These are phyloP conservation scores for Brachycybe producta DNA, from an alignment of 2,888 invertebrate species.

Conservation along the genomic window DNA sequence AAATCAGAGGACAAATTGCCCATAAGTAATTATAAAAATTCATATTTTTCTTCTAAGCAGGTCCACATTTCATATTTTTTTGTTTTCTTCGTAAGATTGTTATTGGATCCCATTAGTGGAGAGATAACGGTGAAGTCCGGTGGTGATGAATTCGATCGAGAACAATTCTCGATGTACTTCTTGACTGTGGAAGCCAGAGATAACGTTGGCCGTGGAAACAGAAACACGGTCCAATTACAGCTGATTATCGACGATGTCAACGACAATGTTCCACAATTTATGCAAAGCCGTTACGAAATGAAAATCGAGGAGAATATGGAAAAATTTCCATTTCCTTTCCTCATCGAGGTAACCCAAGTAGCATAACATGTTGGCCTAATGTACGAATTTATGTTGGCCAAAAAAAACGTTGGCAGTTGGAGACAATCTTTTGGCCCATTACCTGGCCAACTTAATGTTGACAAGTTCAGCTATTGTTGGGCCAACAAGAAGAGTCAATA, in stretches of 20 bases:
- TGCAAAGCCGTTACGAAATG: constrained; percentile 52
- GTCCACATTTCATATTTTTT: background rate
- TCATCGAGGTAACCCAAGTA: constrained; percentile 50
- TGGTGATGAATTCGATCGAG: constrained; percentile 69
- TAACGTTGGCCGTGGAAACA: constrained; percentile 66
- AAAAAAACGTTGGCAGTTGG: too few relatives aligned
- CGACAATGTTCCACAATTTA: constrained; percentile 53
- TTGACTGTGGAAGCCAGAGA: constrained; percentile 82
- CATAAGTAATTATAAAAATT: constrained; percentile 53
- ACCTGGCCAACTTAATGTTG: too few relatives aligned
- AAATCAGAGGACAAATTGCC: constrained; percentile 73
- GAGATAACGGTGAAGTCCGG: constrained; percentile 66
- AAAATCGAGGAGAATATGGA: constrained; percentile 67
- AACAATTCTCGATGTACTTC: constrained; percentile 66
- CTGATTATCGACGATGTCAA: constrained; percentile 75
- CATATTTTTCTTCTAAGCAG: background rate
- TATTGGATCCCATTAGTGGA: constrained; percentile 67
- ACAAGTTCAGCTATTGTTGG: too few relatives aligned
- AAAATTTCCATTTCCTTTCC: constrained; percentile 59
- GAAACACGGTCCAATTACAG: constrained; percentile 70
- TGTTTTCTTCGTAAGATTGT: constrained; percentile 44
- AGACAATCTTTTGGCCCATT: too few relatives aligned
- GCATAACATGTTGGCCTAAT: too few relatives aligned
- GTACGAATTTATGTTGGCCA: too few relatives aligned
- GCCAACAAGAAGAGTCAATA: too few relatives aligned